Base-by-base conservation (phyloP, 2,888 invertebrate species). In the Cerceris rybyensis region DNA sequence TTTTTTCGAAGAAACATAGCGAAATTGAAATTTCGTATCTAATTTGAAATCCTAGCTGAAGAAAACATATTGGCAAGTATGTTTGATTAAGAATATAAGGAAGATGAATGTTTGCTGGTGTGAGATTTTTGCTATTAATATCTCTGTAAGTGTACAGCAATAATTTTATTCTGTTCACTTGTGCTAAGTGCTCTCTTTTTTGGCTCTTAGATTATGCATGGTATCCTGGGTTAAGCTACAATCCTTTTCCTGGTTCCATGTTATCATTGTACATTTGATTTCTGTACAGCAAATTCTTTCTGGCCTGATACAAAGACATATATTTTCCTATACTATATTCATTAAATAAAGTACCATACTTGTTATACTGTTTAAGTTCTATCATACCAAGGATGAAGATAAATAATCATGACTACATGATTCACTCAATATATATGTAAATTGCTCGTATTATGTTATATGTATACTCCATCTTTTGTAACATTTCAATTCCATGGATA, bases 301-400 rank as follows among this genome's bases (percentile, higher is more conserved):
- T 78, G 71, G 69, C 75, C 78, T 77, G 71, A 63, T 66, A 72
- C 13, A 59, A 75, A 79, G 67, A 78, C 43, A 66, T 69, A 82
- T 80, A 82, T 80, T 83, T 82, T 83, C 75, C 66, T 83, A 83
- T 68, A 63, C 73, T 66, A 58, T 69, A 71, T 75, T 82, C 58
- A 60, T 55, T 72, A 74, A 69, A 46, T 58, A 74, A 64, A 79
- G 70, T 58, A 72, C 17, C 46, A 50, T 78, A 65, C 50, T 46
- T 49, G 49, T 13, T 17, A 58, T 58, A 55, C 65, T 49, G 57
- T 17, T 70, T 54, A 67, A 57, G 69, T 46, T 68, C n/a, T 50
- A 70, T 67, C 63, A 17, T 60, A 63, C 17, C 42, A 66, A 17
- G 14, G 17, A 70, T 59, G 9, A 46, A 70, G n/a, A 49, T 60